Percentiles rank a stretch among this genome's conserved stretches.
These are phyloP conservation scores for Drosophila erecta DNA, from an alignment of 1,140 invertebrate genomes.

Conservation along the genomic window DNA sequence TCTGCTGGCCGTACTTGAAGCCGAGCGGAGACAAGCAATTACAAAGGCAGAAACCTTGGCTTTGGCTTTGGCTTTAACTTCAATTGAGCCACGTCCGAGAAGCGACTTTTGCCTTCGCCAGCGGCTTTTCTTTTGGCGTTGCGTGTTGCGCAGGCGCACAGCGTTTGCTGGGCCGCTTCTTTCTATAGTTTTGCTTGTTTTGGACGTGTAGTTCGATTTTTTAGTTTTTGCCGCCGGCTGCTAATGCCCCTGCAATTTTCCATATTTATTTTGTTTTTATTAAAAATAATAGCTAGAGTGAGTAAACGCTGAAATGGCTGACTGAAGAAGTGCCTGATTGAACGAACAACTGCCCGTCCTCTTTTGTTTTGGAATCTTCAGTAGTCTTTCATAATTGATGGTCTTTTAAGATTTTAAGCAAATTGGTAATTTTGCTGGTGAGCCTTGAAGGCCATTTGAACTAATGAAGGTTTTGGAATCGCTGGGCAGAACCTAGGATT, in stretches of 20 bases:
- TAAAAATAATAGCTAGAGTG: conserved; percentile 42
- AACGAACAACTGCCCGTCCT: conserved; percentile 19
- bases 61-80: conserved; percentile 39
- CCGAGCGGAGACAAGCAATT: conserved; percentile 47
- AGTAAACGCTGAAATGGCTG: conserved; percentile 20
- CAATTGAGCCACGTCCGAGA: conserved; percentile 1
- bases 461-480: conserved; percentile 45
- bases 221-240: conserved; percentile 21
- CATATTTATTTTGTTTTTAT: conserved; percentile 57
- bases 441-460: conserved; percentile 44
- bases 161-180: conserved; percentile 6
- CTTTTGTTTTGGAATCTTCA: conserved; percentile 2
- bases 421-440: conserved; percentile 43
- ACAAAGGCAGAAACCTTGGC: conserved; percentile 54
- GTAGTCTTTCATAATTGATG: conserved; percentile 35
- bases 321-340: conserved; percentile 20
- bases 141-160: conserved; percentile 54
- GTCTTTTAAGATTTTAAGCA: conserved; percentile 22
- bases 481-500: not conserved
- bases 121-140: conserved; percentile 49
- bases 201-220: conserved; percentile 16
- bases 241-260: conserved; percentile 49
- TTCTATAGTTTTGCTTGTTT: conserved; percentile 10
- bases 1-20: conserved; percentile 48
- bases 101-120: conserved; percentile 8